Evolutionary conservation across 30 jellyfish, hydroid and myxozoan genomes (phyloP), one percentile per base, ranked within the genome.

Genomic region (Turritopsis rubra): DNA sequence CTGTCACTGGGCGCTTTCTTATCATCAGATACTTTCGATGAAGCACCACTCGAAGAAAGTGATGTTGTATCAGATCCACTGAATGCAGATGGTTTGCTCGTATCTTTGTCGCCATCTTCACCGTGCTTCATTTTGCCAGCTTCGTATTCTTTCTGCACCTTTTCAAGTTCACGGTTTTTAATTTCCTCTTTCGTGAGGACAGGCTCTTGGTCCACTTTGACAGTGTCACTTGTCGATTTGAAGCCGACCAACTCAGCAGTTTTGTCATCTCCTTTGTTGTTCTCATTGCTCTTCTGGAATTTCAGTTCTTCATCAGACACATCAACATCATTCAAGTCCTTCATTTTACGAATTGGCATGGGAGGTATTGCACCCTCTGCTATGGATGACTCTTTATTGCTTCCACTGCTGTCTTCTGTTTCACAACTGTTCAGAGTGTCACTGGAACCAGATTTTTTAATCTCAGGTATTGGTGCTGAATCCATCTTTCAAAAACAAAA

Each of bases 331-430:
- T 95, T 83, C 80, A 91, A 76, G 28, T 91, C 97, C 73, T 91
- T 91, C 97, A 91, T 87, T 87, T 88, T 91, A 25, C 97, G 86
- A 84, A 91, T 88, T n/a, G 97, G 97, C 97, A 91, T 91, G 7
- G 97, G 97, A 1, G 97, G 97, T n/a, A 91, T 81, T 18, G 95
- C 97, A 54, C 95, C 84, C 68, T 84, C 94, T 75, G 97, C 22
- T 9, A 82, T 75, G 9, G 97, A 91, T 0, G 97, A 87, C 65
- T 91, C 97, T 79, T 88, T 88, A 26, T 77, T 89, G 25, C 90
- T 86, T 23, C 96, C 84, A 21, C 85, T 66, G 73, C 94, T 84
- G 54, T 89, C 94, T 78, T 84, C 96, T 65, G 89, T 89, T 20
- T 86, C 92, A 8, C 82, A 66, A 66, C 97, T 91, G 91, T 87